A percentile compares a stretch with the other conserved stretches of the same genome.
phyloP scores from a whole-genome alignment of 2,113 vertebrate species.

The Mirza zaza region DNA sequence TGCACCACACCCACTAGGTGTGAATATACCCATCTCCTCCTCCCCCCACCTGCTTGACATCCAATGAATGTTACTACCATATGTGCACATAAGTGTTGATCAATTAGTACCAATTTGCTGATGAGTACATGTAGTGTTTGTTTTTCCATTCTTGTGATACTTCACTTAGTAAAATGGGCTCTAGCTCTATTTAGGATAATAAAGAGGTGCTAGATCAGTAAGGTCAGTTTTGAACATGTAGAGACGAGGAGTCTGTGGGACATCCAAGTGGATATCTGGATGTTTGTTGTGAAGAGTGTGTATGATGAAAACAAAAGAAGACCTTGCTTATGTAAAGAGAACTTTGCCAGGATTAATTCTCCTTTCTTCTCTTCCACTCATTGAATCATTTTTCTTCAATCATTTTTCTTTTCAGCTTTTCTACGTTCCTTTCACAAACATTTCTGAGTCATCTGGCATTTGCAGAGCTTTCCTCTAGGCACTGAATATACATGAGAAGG shows the following conservation, averaged over 20 bases:
- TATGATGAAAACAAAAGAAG: background rate
- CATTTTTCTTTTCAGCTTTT: conserved; percentile 30
- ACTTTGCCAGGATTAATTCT: background rate
- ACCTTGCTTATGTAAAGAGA: background rate
- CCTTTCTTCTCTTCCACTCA: background rate
- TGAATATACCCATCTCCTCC: too few relatives aligned
- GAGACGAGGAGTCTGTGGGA: background rate
- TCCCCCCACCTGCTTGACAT: too few relatives aligned
- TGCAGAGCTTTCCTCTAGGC: background rate
- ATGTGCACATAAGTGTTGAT: too few relatives aligned
- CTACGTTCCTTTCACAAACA: conserved; percentile 29
- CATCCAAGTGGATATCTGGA: background rate
- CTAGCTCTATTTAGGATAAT: too few relatives aligned
- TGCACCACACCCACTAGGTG: too few relatives aligned
- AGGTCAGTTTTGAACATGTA: background rate
- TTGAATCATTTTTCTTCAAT: background rate
- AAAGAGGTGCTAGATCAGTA: too few relatives aligned
- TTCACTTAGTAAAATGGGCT: too few relatives aligned
- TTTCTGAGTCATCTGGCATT: background rate
- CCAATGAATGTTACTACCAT: too few relatives aligned
- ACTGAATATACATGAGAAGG: background rate
- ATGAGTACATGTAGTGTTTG: too few relatives aligned
- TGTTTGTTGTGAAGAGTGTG: background rate
- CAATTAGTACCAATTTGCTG: too few relatives aligned
- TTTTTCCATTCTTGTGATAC: too few relatives aligned